These are phyloP conservation scores for Muscicapa striata DNA, from an alignment of 2,797 vertebrate species.

Conservation along the genomic window DNA sequence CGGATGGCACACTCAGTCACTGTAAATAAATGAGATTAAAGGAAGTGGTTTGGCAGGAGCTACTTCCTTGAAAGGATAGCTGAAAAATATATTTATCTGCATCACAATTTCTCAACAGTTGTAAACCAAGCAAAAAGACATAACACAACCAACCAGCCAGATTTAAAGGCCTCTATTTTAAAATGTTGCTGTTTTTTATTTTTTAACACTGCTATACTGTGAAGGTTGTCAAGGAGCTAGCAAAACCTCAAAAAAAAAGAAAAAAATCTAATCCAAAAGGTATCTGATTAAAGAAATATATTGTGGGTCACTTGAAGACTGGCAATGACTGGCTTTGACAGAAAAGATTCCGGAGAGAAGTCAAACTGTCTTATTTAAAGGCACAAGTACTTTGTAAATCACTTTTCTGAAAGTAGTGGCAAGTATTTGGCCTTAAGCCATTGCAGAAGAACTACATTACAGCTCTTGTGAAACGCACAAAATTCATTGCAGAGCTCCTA, in stretches of 20 bases:
- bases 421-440: background rate
- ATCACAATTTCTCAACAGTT: background rate
- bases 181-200: background rate
- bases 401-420: background rate
- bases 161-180: constrained; percentile 28
- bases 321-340: background rate
- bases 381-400: background rate
- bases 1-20: background rate
- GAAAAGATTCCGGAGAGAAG: background rate
- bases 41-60: background rate
- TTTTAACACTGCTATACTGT: background rate
- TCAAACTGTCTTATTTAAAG: constrained; percentile 29
- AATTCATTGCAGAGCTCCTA: background rate
- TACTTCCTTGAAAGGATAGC: background rate
- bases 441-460: background rate
- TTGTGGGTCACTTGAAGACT: background rate
- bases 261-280: constrained; percentile 3
- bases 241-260: background rate
- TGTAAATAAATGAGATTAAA: background rate
- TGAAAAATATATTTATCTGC: constrained; percentile 1
- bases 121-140: constrained; percentile 12
- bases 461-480: background rate
- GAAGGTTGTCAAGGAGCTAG: constrained; percentile 26
- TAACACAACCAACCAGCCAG: background rate
- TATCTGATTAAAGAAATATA: background rate